phyloP scores from a whole-genome alignment of 2,797 vertebrate genomes.

The Lithobates sylvaticus region DNA sequence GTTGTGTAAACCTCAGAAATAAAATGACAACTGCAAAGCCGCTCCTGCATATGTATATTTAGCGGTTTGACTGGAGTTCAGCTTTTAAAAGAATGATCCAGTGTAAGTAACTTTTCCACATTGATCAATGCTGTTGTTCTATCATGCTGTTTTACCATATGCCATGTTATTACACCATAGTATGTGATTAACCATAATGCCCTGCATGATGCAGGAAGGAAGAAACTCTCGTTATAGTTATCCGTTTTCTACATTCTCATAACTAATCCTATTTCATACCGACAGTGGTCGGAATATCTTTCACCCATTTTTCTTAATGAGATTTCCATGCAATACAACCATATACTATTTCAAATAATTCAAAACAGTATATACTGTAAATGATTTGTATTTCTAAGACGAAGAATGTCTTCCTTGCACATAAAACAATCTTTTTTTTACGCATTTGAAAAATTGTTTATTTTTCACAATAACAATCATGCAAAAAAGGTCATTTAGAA shows the following conservation, averaged over 20 bases:
- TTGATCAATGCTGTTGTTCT: background rate
- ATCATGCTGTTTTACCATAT: background rate
- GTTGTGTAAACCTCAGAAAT: no score
- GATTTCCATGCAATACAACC: no score
- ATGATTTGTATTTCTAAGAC: no score
- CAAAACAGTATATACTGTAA: no score
- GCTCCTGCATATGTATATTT: background rate
- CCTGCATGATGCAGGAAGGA: background rate
- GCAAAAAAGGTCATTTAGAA: no score
- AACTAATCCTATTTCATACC: background rate
- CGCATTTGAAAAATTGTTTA: no score
- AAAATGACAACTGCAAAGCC: no score
- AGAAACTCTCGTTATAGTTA: background rate
- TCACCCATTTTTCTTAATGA: background rate
- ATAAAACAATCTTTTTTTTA: no score
- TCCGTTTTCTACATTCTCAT: background rate
- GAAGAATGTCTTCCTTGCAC: no score
- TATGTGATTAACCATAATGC: background rate
- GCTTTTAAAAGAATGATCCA: no score
- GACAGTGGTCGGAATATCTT: background rate
- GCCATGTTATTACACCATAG: background rate
- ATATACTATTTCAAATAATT: no score
- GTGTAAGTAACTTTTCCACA: background rate
- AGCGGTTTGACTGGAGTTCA: background rate
- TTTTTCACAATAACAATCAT: no score